Evolutionary conservation across 2,888 invertebrate genomes (phyloP).

Genomic region (Thera britannica): DNA sequence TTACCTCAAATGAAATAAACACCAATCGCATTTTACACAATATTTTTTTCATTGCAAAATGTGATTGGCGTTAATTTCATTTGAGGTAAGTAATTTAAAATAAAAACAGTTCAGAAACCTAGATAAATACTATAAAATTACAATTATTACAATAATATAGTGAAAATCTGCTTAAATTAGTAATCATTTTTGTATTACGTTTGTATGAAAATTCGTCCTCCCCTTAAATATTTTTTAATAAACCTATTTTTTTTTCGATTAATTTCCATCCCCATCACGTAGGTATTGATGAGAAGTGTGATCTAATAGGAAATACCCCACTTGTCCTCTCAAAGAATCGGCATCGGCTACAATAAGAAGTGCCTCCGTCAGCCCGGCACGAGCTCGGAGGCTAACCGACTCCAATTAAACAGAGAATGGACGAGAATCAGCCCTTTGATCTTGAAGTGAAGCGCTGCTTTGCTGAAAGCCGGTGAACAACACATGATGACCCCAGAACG

Average conservation of each 20-base stretch:
- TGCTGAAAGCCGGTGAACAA: background rate
- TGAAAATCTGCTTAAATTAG: too few species aligned
- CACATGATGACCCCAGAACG: too few species aligned
- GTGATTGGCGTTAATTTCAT: too few species aligned
- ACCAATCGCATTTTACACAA: too few species aligned
- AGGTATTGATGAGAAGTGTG: constrained; percentile 9
- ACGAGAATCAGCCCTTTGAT: constrained; percentile 29
- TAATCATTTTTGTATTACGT: too few species aligned
- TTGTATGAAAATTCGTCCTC: too few species aligned
- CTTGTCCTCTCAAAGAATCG: constrained; percentile 16
- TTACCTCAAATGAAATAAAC: too few species aligned
- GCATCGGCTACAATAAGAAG: constrained; percentile 24
- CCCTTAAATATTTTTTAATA: background rate
- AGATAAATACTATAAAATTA: too few species aligned
- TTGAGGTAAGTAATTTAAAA: too few species aligned
- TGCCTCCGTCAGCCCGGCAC: constrained; percentile 19
- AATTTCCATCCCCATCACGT: background rate
- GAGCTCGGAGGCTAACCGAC: constrained; percentile 23
- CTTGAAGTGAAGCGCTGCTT: constrained; percentile 8
- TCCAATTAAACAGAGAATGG: constrained; percentile 33
- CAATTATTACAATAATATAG: too few species aligned
- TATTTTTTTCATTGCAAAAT: too few species aligned
- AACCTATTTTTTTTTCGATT: background rate
- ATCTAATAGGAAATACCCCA: constrained; percentile 4
- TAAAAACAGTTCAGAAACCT: too few species aligned